These are phyloP conservation scores for Neosilurus hyrtlii DNA, from an alignment of 2,797 vertebrate species.

Conservation along the genomic window DNA sequence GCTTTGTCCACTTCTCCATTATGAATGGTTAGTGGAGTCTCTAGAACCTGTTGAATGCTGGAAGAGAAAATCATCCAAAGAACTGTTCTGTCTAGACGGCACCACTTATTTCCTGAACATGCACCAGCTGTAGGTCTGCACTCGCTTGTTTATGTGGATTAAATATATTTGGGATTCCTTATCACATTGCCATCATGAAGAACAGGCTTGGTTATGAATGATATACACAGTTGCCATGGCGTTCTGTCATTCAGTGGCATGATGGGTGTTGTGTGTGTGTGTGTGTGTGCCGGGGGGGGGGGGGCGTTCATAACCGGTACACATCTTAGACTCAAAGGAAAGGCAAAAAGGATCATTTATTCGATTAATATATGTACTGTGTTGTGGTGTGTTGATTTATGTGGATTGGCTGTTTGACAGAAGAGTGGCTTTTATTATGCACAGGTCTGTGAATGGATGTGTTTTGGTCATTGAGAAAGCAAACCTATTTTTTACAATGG, in stretches of 20 bases:
- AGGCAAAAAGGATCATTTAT: neutral
- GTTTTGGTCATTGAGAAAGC: slow-evolving; percentile 51
- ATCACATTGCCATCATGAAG: neutral
- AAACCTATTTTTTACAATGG: slow-evolving; percentile 52
- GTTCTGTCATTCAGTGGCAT: slow-evolving; percentile 31
- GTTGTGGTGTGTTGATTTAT: slow-evolving; percentile 4
- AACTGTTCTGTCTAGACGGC: neutral
- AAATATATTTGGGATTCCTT: neutral
- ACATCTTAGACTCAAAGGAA: neutral
- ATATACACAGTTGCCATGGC: slow-evolving; percentile 50
- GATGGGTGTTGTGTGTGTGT: slow-evolving; percentile 33
- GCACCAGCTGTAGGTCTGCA: neutral
- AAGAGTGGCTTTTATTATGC: neutral
- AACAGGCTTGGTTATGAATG: no score
- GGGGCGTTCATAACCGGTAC: slow-evolving; percentile 2
- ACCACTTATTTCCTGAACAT: neutral
- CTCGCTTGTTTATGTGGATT: neutral
- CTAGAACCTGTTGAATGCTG: neutral
- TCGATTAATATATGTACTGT: neutral
- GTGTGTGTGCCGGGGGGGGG: neutral
- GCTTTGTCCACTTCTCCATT: neutral
- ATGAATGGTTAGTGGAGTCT: neutral
- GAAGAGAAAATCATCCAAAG: neutral
- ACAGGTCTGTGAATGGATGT: slow-evolving; percentile 49
- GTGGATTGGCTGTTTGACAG: neutral